Evolutionary conservation across 2,113 vertebrate genomes (phyloP), one percentile per base, ranked within the genome.

Genomic region (Trachemys scripta): DNA sequence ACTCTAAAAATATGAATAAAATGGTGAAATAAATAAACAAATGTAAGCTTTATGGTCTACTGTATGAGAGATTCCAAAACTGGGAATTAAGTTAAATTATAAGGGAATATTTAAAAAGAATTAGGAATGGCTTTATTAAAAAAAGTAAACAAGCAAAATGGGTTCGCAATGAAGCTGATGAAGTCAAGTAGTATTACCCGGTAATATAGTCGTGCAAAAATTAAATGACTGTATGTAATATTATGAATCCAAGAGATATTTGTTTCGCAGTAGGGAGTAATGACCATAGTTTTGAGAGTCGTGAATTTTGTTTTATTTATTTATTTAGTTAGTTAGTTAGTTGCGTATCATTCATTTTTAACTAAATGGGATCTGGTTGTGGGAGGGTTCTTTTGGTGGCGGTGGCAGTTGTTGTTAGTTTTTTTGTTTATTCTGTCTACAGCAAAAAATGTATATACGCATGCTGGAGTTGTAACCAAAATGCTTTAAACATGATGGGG

Each of bases 281-380:
- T 78, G 42, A 47, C 7, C 24, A 25, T 4, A 0, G 0, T 27
- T 86, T 89, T 82, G 24, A 5, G 22, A 47, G 75, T 6, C 1
- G 5, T 27, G 25, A 59, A 59, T 59, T 29, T 11, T 54, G 19
- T 54, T 22, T 59, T 57, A 27, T 57, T 57, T 57, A 20, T 8
- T 20, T 53, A 53, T 3, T 20, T 53, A 8, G 19, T 25, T 53
- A 53, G 3, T 20, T 53, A 8, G 19, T 25, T 57, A 8, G 53
- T 25, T 57, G 56, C 3, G 56, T 25, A 25, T 57, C 56, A 25
- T 57, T 57, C 56, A 57, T 57, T 57, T 54, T 57, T 57, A 57
- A 57, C 10, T 19, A 35, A 17, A 31, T 17, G 35, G 62, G 62
- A 69, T n/a, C 8, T 69, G 62, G 8, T 19, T 69, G 62, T n/a